Percentiles rank a stretch among this genome's conserved stretches.
phyloP scores from a whole-genome alignment of 2,113 vertebrate genomes.

The Gambusia affinis region DNA sequence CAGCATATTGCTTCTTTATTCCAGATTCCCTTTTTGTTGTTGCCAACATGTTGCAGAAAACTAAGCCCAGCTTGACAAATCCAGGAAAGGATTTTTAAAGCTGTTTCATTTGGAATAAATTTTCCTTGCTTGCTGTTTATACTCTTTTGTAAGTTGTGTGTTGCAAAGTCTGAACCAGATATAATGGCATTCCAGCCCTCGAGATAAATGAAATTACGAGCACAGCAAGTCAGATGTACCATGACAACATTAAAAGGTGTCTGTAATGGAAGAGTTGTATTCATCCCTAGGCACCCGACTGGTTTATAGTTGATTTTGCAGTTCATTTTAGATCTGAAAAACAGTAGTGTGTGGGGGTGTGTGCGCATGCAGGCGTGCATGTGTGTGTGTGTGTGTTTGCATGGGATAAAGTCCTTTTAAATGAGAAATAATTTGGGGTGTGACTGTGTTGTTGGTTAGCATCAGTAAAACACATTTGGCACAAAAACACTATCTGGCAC shows the following conservation, averaged over 20 bases:
- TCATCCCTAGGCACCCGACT: constrained; percentile 56
- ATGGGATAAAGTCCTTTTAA: not conserved
- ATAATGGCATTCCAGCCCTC: constrained; percentile 38
- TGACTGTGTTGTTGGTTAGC: constrained; percentile 10
- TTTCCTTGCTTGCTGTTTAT: constrained; percentile 28
- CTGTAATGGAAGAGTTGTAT: constrained; percentile 65
- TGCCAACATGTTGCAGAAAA: constrained; percentile 27
- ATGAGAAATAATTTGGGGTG: constrained; percentile 1
- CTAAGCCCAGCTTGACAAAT: constrained; percentile 25
- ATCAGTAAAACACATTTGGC: not conserved
- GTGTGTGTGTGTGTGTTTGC: constrained; percentile 11
- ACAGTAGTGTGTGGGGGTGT: constrained; percentile 3
- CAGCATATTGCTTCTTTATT: constrained; percentile 22
- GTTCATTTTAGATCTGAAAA: constrained; percentile 69
- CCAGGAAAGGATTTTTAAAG: constrained; percentile 20
- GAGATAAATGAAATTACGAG: constrained; percentile 42
- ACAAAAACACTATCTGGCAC: no score
- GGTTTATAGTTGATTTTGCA: constrained; percentile 60
- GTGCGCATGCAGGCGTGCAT: no score
- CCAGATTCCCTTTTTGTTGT: constrained; percentile 16
- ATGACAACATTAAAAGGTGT: constrained; percentile 64
- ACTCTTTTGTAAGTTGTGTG: constrained; percentile 9
- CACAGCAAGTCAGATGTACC: constrained; percentile 42
- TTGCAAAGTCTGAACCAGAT: constrained; percentile 30
- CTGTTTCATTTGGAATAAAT: constrained; percentile 35